Conservation (phyloP, 2,888 invertebrate genomes). For the Thyatira batis region DNA sequence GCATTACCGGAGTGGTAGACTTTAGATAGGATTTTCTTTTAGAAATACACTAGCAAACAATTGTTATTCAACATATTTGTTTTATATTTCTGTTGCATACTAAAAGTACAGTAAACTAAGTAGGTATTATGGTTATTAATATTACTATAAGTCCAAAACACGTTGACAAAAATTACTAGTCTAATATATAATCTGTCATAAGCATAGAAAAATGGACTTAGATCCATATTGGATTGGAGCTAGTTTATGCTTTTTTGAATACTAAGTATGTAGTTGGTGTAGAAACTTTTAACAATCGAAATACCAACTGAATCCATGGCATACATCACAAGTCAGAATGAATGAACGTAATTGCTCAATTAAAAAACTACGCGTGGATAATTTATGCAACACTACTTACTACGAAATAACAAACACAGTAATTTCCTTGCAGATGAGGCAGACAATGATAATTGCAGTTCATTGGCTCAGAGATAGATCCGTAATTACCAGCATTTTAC, state of each 20-base stretch:
- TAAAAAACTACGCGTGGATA: neutral
- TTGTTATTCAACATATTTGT: neutral
- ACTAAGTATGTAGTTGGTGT: too few relatives aligned
- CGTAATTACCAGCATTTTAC: constrained; percentile 35
- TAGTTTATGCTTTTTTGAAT: too few relatives aligned
- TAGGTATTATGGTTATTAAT: too few relatives aligned
- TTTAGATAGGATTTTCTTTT: neutral
- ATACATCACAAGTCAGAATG: neutral
- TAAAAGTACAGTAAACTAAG: constrained; percentile 25
- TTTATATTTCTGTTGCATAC: constrained; percentile 7
- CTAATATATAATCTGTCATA: too few relatives aligned
- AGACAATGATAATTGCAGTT: constrained; percentile 19
- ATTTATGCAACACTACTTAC: neutral
- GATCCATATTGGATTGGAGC: too few relatives aligned
- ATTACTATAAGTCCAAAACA: too few relatives aligned
- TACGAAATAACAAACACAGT: neutral
- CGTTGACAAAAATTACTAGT: too few relatives aligned
- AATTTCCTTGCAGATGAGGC: constrained; percentile 10
- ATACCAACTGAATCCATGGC: too few relatives aligned
- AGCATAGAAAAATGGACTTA: too few relatives aligned
- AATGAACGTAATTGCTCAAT: neutral
- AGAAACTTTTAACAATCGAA: too few relatives aligned
- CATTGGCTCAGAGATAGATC: constrained; percentile 25
- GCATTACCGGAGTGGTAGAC: neutral
- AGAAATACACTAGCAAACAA: neutral